phyloP scores from a whole-genome alignment of 2,888 invertebrate species.

The Andrena bucephala region DNA sequence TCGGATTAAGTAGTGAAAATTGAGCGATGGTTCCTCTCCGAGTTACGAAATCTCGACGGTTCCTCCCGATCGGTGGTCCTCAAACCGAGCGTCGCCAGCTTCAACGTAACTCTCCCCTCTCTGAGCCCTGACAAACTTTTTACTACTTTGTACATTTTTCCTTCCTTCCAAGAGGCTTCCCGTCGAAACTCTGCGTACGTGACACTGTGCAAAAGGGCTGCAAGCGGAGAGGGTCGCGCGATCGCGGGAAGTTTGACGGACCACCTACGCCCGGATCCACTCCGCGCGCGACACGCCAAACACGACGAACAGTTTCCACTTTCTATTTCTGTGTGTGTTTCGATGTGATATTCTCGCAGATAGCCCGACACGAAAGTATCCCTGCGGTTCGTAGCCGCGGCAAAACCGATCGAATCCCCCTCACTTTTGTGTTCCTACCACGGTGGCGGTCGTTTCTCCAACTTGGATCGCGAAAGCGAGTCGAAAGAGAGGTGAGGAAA shows the following conservation, averaged over 20 bases:
- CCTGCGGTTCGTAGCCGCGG: conserved; percentile 36
- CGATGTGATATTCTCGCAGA: conserved; percentile 61
- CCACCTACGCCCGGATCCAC: conserved; percentile 21
- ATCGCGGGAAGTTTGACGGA: neutral
- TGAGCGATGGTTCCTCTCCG: neutral
- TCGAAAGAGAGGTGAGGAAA: neutral
- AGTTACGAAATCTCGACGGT: neutral
- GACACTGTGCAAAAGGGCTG: conserved; percentile 8
- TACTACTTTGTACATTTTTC: conserved; percentile 52
- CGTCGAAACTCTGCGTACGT: neutral
- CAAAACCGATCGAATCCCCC: conserved; percentile 24
- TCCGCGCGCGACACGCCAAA: conserved; percentile 14
- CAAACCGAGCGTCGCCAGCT: neutral
- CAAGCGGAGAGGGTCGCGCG: neutral
- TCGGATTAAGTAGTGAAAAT: too few relatives aligned
- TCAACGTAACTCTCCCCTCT: neutral
- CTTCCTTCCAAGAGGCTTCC: conserved; percentile 42
- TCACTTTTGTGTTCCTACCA: conserved; percentile 56
- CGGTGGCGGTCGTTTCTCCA: conserved; percentile 23
- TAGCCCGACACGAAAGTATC: conserved; percentile 54
- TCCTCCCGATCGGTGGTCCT: conserved; percentile 16
- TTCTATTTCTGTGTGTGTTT: conserved; percentile 66
- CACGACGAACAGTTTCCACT: conserved; percentile 56
- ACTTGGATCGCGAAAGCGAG: conserved; percentile 10
- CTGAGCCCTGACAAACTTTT: conserved; percentile 16